Evolutionary conservation across 2,113 vertebrate species (phyloP).

Genomic region (Macheiramphus alcinus): DNA sequence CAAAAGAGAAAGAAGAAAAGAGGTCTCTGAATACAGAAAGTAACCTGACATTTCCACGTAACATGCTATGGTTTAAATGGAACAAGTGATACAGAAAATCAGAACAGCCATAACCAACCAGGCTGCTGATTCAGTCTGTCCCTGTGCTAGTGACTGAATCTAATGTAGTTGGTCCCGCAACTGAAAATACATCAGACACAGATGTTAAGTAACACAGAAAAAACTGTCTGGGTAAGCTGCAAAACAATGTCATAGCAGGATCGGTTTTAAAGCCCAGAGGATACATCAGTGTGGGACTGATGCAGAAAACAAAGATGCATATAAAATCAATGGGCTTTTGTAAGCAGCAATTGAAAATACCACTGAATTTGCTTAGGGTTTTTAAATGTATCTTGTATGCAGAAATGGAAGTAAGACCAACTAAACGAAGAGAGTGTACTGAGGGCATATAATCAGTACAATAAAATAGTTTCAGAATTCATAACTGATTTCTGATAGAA

Average conservation of each 20-base stretch:
- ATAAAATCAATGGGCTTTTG: not conserved
- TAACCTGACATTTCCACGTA: not conserved
- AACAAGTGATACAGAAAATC: not conserved
- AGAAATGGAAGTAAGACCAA: not conserved
- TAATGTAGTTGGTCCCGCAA: not conserved
- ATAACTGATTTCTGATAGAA: not conserved
- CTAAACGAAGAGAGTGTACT: not conserved
- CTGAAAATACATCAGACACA: not conserved
- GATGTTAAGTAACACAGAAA: not conserved
- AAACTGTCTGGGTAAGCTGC: not conserved
- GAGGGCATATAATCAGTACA: not conserved
- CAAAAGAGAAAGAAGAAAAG: not conserved
- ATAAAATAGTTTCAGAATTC: not conserved
- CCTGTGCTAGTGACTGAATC: not conserved
- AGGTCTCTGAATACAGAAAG: not conserved
- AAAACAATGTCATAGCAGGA: not conserved
- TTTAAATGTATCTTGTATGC: not conserved
- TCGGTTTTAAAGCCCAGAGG: not conserved
- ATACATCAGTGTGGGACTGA: not conserved
- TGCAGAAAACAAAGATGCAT: not conserved
- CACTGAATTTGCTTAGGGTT: not conserved
- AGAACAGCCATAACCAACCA: not conserved
- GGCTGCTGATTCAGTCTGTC: not conserved
- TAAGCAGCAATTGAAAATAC: not conserved
- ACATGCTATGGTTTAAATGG: not conserved